Evolutionary conservation across 1,140 invertebrate species (phyloP).

Genomic region (Manduca sexta): DNA sequence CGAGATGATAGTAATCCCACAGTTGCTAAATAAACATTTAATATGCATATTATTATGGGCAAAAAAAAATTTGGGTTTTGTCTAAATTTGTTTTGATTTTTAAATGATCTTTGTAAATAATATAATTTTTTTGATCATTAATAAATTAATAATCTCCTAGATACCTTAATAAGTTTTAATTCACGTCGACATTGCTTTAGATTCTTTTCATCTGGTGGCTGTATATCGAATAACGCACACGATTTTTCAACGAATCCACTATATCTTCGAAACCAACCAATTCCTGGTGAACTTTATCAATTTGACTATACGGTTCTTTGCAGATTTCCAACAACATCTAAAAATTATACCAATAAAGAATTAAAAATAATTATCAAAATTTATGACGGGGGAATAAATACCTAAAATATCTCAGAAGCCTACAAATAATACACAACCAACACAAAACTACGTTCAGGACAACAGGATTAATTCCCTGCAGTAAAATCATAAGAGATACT

Average conservation of each 20-base stretch:
- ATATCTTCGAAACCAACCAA: conserved; percentile 81
- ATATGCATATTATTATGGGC: neutral
- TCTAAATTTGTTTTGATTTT: neutral
- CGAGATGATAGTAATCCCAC: conserved; percentile 93
- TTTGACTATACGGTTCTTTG: conserved; percentile 80
- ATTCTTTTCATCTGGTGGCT: conserved; percentile 86
- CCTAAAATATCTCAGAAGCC: too few species aligned
- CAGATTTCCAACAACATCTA: conserved; percentile 83
- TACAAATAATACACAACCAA: too few species aligned
- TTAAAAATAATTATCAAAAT: too few species aligned
- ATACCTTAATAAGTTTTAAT: conserved; percentile 82
- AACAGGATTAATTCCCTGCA: too few species aligned
- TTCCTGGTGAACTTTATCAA: conserved; percentile 84
- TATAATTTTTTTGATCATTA: too few species aligned
- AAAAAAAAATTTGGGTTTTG: too few species aligned
- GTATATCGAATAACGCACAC: conserved; percentile 89
- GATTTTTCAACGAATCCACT: conserved; percentile 80
- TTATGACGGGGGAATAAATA: too few species aligned
- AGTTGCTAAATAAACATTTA: conserved; percentile 73
- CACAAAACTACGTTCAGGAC: too few species aligned
- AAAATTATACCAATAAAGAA: too few species aligned
- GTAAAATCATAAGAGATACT: too few species aligned
- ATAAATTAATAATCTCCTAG: conserved; percentile 2
- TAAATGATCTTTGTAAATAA: conserved; percentile 7
- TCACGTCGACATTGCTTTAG: conserved; percentile 85